Conservation (phyloP, 1,140 invertebrate genomes). For the Saccostrea cuccullata region DNA sequence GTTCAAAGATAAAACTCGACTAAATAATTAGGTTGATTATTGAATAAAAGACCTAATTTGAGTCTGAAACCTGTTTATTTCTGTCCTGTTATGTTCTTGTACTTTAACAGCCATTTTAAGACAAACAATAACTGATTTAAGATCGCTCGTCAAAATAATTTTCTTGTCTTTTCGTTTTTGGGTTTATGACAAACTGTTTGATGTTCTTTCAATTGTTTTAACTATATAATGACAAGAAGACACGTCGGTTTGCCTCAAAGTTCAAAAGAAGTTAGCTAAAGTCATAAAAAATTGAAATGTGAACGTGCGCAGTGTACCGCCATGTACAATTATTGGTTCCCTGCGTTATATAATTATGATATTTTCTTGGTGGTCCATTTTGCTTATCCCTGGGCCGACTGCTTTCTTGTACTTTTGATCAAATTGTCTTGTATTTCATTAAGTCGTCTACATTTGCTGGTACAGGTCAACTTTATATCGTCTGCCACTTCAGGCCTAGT, state of each 20-base stretch:
- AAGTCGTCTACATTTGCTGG: background rate
- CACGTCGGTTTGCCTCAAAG: conserved; percentile 28
- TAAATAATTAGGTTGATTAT: background rate
- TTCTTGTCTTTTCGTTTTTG: conserved; percentile 10
- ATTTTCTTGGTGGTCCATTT: conserved; percentile 15
- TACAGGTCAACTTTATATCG: background rate
- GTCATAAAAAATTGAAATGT: conserved; percentile 13
- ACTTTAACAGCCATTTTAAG: conserved; percentile 8
- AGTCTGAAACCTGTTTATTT: background rate
- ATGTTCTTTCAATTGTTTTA: conserved; percentile 17
- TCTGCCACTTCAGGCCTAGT: background rate
- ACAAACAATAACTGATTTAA: background rate
- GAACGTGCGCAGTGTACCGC: background rate
- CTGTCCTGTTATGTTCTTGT: background rate
- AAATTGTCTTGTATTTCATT: background rate
- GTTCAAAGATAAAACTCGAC: background rate
- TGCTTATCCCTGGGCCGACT: conserved; percentile 28
- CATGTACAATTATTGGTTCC: conserved; percentile 18
- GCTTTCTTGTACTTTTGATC: conserved; percentile 3
- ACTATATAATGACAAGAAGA: conserved; percentile 28
- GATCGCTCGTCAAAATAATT: conserved; percentile 9
- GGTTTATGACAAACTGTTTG: background rate
- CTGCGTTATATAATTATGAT: background rate
- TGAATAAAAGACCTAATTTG: background rate
- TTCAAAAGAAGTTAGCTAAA: conserved; percentile 25